Base-by-base conservation (phyloP, 2,797 vertebrate species). In the Phataginus tetradactyla region DNA sequence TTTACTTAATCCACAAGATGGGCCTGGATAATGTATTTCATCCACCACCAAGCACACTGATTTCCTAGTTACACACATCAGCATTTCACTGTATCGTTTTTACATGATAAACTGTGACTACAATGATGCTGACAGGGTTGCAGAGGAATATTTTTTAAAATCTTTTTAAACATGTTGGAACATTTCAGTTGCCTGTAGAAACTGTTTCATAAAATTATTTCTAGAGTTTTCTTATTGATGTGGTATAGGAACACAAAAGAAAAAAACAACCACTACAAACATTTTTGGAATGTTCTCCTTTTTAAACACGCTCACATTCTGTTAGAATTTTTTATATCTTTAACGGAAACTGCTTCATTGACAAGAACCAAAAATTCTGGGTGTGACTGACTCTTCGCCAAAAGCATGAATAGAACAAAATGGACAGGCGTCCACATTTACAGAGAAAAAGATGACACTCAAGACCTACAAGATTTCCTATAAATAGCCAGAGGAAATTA, bases 1-100 rank as follows among this genome's bases (percentile, higher is more conserved):
- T 88, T 88, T 95, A 87, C 59, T 95, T 97, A 94, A 91, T 79
- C 90, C 55, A 92, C 90, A 96, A 96, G 42, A 95, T 88, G 86
- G 94, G 77, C 88, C 63, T 95, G 91, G 90, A 95, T 89, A 97
- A 93, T 39, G 57, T 61, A 95, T 45, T 83, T 84, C 86, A 92
- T 93, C 42, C 90, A 81, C 61, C 90, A 95, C 45, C 20, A 88
- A 87, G 80, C 94, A 90, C 75, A 59, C 7, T 55, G 55, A 69
- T 86, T 95, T 97, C 63, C 86, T 29, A 90, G 61, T 61, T 68
- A 88, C 13, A 90, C n/a, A 59, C 23, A 51, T 32, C 32, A 90
- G 64, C n/a, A 77, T 69, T 86, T 96, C 90, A 88, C 3, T 37
- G 39, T 64, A 87, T 87, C 86, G 90, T 69, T 96, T 77, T 92